Conservation (phyloP, 2,888 invertebrate species). For the Drosophila cracens region DNA sequence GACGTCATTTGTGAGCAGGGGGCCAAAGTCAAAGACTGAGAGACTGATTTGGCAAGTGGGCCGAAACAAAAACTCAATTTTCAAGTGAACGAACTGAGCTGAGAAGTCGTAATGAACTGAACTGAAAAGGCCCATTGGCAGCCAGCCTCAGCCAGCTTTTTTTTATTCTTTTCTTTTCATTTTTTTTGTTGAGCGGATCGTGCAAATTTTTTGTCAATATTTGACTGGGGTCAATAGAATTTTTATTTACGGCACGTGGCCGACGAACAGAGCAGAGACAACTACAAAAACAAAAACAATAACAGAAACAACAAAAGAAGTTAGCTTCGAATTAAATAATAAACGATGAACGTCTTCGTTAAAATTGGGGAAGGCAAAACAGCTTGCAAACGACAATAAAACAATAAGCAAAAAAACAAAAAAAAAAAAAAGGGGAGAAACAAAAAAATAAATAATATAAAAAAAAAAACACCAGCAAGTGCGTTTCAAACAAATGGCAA, state of each 20-base stretch:
- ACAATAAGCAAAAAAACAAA: conserved; percentile 30
- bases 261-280: conserved; percentile 40
- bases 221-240: conserved; percentile 73
- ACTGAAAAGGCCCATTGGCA: conserved; percentile 32
- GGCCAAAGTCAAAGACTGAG: conserved; percentile 49
- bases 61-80: conserved; percentile 10
- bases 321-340: conserved; percentile 59
- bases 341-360: conserved; percentile 49
- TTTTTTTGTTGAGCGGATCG: conserved; percentile 38
- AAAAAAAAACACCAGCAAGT: conserved; percentile 22
- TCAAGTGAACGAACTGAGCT: conserved; percentile 2
- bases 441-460: conserved; percentile 13
- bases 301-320: conserved; percentile 9
- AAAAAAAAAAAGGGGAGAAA: conserved; percentile 10
- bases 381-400: conserved; percentile 46
- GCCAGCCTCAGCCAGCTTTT: conserved; percentile 24
- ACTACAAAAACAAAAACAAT: conserved; percentile 15
- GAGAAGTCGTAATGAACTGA: not conserved
- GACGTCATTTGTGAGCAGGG: conserved; percentile 53
- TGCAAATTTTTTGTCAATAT: conserved; percentile 69
- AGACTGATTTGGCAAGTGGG: conserved; percentile 11
- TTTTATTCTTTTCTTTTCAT: not conserved
- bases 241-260: conserved; percentile 71
- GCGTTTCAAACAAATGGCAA: conserved; percentile 66
- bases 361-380: conserved; percentile 43